These are phyloP conservation scores for Pegea sp. DNA, from an alignment of 23 tunicate genomes.

Conservation along the genomic window DNA sequence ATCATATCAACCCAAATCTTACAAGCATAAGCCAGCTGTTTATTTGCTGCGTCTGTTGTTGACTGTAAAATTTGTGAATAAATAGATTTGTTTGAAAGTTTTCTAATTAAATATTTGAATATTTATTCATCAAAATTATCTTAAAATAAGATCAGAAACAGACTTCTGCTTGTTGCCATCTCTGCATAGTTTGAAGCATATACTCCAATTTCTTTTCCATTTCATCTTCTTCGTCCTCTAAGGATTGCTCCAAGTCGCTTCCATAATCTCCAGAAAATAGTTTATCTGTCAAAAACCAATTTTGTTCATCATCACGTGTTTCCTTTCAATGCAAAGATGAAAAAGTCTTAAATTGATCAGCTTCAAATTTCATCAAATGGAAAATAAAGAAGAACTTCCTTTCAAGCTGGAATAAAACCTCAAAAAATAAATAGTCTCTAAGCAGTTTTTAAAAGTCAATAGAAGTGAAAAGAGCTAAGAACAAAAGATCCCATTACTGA, in stretches of 20 bases:
- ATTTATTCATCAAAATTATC: neutral
- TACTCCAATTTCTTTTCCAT: conserved; percentile 2
- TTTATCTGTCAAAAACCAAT: neutral
- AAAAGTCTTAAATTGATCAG: neutral
- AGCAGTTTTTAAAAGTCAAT: too few species aligned
- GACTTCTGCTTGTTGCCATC: conserved; percentile 9
- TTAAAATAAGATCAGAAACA: neutral
- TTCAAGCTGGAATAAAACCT: neutral
- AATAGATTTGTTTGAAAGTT: neutral
- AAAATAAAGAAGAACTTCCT: neutral
- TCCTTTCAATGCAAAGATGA: too few species aligned
- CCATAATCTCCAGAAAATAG: conserved; percentile 14
- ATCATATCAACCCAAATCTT: conserved; percentile 25
- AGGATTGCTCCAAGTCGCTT: conserved; percentile 9
- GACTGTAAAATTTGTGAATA: conserved; percentile 6
- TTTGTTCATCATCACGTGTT: too few species aligned
- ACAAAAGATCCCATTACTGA: too few species aligned
- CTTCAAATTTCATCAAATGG: neutral
- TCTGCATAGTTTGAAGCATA: neutral
- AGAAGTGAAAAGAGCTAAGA: too few species aligned
- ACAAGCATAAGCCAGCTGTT: conserved; percentile 34
- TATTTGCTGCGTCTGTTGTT: conserved; percentile 5
- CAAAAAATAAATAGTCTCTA: neutral
- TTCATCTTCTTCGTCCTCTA: conserved; percentile 7
- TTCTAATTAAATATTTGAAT: too few species aligned